Base-by-base conservation (phyloP, 2,797 vertebrate species). In the Astyanax mexicanus region DNA sequence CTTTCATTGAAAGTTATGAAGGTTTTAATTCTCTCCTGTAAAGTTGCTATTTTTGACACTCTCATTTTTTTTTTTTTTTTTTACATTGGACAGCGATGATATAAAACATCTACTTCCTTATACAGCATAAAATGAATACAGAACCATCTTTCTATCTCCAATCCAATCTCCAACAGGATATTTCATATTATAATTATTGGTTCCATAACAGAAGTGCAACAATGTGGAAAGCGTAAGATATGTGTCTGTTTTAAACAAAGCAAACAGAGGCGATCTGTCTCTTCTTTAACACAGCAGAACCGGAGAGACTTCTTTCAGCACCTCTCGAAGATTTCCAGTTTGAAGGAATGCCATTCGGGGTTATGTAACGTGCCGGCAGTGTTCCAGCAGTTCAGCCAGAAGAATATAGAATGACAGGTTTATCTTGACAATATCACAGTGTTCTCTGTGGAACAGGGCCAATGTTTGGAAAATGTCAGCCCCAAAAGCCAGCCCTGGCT, bases 351-450 rank as follows among this genome's bases (percentile, higher is more conserved):
- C 67, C 79, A 66, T 72, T 67, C 57, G 73, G 62, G 71, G 80
- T 91, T 88, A 87, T 80, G 77, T 89, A 89, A 91, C 37, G 40
- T 25, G 11, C 23, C 51, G 40, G 70, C 77, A 82, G 67, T 78
- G 78, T 79, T 88, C 83, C 84, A 89, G 79, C 83, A 81, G n/a
- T 78, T 87, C 84, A 87, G 85, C 86, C 69, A 82, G 77, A 83
- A 82, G 61, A 65, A 76, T 83, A 83, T 75, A 84, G 66, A 81
- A n/a, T 77, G 83, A 84, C 82, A 87, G 70, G 75, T 87, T 89
- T 86, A 86, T 86, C 78, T 80, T 80, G 52, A 80, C 70, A 80
- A 65, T 67, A 78, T 83, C 52, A 47, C 61, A 71, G 68, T 84
- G 84, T 75, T 81, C 80, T 83, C 72, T 51, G 6, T 13, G 29